phyloP scores from a whole-genome alignment of 2,888 invertebrate genomes.

The Eilema depressum region DNA sequence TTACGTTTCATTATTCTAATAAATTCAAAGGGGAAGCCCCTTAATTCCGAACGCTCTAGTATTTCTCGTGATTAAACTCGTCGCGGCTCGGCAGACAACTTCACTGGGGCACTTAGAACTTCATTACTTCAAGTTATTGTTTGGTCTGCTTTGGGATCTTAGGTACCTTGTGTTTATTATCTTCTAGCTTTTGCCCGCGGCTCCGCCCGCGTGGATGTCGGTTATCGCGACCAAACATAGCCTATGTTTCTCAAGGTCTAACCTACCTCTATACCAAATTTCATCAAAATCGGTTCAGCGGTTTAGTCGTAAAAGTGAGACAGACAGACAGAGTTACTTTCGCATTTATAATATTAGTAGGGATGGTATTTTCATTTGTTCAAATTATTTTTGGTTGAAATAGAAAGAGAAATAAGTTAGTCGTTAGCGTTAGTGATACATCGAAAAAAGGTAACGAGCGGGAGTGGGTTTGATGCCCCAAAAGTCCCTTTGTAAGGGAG shows the following conservation, averaged over 20 bases:
- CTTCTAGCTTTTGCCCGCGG: no score
- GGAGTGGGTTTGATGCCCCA: not conserved
- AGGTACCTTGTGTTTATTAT: not conserved
- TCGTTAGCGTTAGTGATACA: not conserved
- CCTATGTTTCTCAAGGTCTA: no score
- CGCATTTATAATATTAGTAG: no score
- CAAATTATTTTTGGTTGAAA: not conserved
- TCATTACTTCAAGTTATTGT: conserved; percentile 45
- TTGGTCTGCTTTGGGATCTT: conserved; percentile 8
- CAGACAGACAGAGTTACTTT: no score
- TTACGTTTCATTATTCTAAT: conserved; percentile 49
- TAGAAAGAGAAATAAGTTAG: no score
- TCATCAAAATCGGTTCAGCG: no score
- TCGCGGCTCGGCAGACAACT: conserved; percentile 45
- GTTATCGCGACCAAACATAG: no score
- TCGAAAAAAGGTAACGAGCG: no score
- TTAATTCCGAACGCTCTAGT: conserved; percentile 44
- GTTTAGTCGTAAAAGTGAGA: no score
- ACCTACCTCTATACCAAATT: no score
- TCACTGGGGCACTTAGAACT: conserved; percentile 49
- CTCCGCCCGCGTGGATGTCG: no score
- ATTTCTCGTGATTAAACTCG: conserved; percentile 50
- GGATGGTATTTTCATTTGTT: not conserved
- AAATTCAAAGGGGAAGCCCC: conserved; percentile 43
- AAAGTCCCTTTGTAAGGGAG: no score